Evolutionary conservation across 1,140 invertebrate species (phyloP).

Genomic region (Chironomus tepperi): DNA sequence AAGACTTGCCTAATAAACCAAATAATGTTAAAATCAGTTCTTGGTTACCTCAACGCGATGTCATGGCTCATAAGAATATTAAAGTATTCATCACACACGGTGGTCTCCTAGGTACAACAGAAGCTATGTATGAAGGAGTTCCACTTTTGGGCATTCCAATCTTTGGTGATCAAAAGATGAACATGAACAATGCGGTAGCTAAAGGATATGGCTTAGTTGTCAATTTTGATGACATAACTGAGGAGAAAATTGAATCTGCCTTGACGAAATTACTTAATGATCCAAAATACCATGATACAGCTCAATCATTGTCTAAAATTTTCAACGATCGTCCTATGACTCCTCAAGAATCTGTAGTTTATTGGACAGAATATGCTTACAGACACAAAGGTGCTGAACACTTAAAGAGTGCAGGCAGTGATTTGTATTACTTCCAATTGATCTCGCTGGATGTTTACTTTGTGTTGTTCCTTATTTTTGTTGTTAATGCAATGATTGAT

Average conservation of each 20-base stretch:
- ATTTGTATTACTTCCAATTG: constrained; percentile 47
- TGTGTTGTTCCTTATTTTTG: constrained; percentile 30
- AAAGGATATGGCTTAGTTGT: constrained; percentile 42
- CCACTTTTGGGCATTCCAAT: constrained; percentile 62
- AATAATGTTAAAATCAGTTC: constrained; percentile 51
- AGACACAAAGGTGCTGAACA: constrained; percentile 47
- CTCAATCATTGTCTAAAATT: constrained; percentile 44
- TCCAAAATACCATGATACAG: constrained; percentile 27
- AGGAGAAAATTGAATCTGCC: constrained; percentile 27
- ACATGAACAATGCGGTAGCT: constrained; percentile 43
- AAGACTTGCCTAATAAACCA: constrained; percentile 44
- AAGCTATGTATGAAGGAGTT: constrained; percentile 59
- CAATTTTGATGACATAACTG: constrained; percentile 30
- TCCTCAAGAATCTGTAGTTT: constrained; percentile 55
- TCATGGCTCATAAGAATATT: constrained; percentile 58
- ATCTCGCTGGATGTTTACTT: constrained; percentile 44
- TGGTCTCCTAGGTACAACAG: constrained; percentile 59
- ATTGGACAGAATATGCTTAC: constrained; percentile 60
- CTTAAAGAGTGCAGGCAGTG: constrained; percentile 40
- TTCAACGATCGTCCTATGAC: constrained; percentile 52
- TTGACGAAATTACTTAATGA: constrained; percentile 27
- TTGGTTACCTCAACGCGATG: constrained; percentile 63
- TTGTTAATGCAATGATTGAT: constrained; percentile 28
- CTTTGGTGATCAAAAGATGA: constrained; percentile 52
- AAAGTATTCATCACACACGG: constrained; percentile 63